Conservation (phyloP, 2,113 vertebrate genomes). For the Aegotheles bennettii region DNA sequence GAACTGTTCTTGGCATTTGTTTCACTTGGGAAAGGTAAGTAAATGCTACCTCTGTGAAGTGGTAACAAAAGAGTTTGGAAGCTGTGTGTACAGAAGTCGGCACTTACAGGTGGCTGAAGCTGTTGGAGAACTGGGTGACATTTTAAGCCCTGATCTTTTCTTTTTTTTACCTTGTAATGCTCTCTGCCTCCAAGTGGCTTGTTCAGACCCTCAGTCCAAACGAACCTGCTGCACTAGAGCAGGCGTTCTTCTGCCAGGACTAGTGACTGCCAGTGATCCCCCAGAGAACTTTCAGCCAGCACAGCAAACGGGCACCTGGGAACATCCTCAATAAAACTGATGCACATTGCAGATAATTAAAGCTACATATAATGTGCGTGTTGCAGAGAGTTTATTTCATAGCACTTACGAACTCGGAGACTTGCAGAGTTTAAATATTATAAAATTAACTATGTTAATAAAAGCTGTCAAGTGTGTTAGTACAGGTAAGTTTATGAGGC, state of each 20-base stretch:
- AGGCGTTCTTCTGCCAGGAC: not conserved
- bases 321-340: not conserved
- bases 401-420: not conserved
- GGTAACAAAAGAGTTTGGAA: not conserved
- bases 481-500: not conserved
- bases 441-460: not conserved
- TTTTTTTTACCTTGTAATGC: not conserved
- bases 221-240: rapidly evolving
- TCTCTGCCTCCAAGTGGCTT: not conserved
- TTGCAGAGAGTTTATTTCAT: not conserved
- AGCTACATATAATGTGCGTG: not conserved
- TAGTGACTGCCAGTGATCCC: not conserved
- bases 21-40: not conserved
- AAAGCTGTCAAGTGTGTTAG: not conserved
- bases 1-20: not conserved
- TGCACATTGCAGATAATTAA: not conserved
- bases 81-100: not conserved
- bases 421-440: not conserved
- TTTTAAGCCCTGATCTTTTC: not conserved
- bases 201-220: not conserved
- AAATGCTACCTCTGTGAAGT: not conserved
- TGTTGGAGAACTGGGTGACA: not conserved
- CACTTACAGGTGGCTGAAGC: not conserved
- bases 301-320: not conserved
- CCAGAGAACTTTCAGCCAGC: not conserved